A percentile compares a stretch with the other conserved stretches of the same genome.
phyloP scores from a whole-genome alignment of 2,797 vertebrate species.

The Acrossocheilus wenchowensis region DNA sequence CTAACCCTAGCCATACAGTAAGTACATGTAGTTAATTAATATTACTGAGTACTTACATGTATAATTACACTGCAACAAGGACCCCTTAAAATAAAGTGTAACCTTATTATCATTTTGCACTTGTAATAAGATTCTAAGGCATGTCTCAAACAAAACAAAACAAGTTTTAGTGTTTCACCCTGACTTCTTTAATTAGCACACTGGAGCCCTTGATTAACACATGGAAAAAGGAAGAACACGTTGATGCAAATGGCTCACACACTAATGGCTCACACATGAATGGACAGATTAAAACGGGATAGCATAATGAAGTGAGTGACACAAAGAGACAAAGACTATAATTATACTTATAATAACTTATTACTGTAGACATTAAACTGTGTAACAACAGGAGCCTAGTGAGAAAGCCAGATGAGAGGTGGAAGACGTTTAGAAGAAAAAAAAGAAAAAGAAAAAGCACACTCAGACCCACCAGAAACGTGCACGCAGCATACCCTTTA shows the following conservation, averaged over 20 bases:
- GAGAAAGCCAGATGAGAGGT: neutral
- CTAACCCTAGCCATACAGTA: no score
- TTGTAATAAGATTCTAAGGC: neutral
- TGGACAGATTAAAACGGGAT: neutral
- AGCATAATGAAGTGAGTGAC: neutral
- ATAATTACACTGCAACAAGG: no score
- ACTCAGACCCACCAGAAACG: neutral
- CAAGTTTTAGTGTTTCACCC: neutral
- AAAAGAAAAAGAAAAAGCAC: no score
- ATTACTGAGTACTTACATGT: no score
- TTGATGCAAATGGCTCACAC: neutral
- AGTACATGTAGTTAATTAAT: no score
- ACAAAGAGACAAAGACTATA: neutral
- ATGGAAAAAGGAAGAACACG: neutral
- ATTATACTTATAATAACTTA: neutral
- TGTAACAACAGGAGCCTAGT: neutral
- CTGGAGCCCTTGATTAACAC: neutral
- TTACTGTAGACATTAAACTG: neutral
- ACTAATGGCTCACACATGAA: neutral
- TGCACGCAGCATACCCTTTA: constrained; percentile 20
- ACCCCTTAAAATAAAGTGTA: no score
- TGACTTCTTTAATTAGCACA: constrained; percentile 5
- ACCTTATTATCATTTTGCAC: neutral
- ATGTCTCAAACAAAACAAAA: neutral
- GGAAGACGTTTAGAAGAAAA: neutral